Base-by-base conservation (phyloP, 2,888 invertebrate genomes). In the Idaea dimidiata region DNA sequence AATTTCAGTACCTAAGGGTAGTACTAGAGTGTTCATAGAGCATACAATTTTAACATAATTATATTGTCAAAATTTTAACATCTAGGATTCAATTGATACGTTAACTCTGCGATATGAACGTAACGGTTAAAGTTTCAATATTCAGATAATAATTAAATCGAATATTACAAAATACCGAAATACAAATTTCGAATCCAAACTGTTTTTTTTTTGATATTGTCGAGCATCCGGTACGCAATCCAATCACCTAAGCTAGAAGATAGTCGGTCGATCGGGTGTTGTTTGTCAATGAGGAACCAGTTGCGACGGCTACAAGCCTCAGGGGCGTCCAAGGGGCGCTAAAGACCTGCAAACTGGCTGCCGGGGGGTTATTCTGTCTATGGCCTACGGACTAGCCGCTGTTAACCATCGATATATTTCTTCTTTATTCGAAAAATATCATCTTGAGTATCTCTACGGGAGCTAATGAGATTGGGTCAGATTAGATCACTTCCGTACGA, bases 341-440 rank as follows among this genome's bases (percentile, higher is more conserved):
- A 86, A 84, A 80, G 80, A 91, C 91, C 91, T 91, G 91, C 72
- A 91, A 24, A 91, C 88, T 91, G 91, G 89, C 91, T 91, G 91
- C 89, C 91, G 91, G 91, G 91, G 91, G 88, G 84, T 91, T 89
- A 91, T 80, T 85, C 86, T 88, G 83, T 86, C 86, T 87, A 86
- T 77, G 80, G 82, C 84, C 83, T 88, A 88, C 79, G 85, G 86
- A 84, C 84, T 78, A 73, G 85, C 87, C 88, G 90, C 88, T 83
- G 79, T 75, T 67, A 75, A 80, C 81, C 81, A 81, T 73, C 76
- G 78, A 78, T 74, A 74, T 77, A 73, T 72, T 76, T 81, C 78
- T 79, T 78, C 77, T 76, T 80, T 72, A 73, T 61, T 66, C 59
- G 61, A 68, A 56, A 62, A 69, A 64, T 69, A 62, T 71, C 73